These are phyloP conservation scores for Camponotus pennsylvanicus DNA, from an alignment of 1,140 invertebrate genomes.

Conservation along the genomic window DNA sequence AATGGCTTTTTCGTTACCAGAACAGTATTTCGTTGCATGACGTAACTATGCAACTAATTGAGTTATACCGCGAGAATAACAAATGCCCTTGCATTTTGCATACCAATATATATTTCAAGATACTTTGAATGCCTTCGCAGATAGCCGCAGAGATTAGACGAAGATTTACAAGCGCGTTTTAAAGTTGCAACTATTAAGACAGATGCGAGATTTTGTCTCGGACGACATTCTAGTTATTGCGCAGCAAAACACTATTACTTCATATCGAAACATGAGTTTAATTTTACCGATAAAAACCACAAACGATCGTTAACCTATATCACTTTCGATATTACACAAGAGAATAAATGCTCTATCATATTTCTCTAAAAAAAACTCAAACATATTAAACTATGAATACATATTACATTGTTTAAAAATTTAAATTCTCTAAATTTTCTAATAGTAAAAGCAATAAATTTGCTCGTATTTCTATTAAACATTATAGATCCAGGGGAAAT, in stretches of 20 bases:
- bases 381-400: background rate
- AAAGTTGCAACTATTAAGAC: conserved; percentile 1
- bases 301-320: background rate
- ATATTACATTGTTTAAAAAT: background rate
- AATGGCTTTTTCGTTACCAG: conserved; percentile 15
- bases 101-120: conserved; percentile 42
- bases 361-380: background rate
- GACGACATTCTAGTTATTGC: conserved; percentile 25
- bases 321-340: background rate
- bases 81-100: background rate
- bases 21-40: background rate
- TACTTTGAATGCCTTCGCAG: conserved; percentile 11
- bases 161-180: conserved; percentile 6
- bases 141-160: background rate
- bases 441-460: background rate
- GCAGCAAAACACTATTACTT: background rate
- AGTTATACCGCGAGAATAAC: background rate
- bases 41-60: conserved; percentile 23
- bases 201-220: conserved; percentile 24
- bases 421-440: background rate
- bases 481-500: background rate
- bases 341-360: background rate
- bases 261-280: background rate
- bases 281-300: background rate
- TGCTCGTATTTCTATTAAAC: background rate